These are phyloP conservation scores for Nothoprocta perdicaria DNA, from an alignment of 2,113 vertebrate species.

Conservation along the genomic window DNA sequence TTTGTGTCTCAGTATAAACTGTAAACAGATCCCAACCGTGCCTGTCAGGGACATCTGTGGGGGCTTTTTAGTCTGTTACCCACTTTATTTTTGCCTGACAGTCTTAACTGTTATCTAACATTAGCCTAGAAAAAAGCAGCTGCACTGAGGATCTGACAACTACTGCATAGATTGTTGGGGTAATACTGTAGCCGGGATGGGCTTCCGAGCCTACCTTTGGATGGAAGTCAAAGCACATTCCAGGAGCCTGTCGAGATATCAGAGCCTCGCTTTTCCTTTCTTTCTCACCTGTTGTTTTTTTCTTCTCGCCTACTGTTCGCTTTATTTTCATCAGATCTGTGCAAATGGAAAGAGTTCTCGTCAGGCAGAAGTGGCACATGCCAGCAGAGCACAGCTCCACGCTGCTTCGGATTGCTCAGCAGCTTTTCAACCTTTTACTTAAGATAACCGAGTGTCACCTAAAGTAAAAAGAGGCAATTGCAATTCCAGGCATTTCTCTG, in stretches of 20 bases:
- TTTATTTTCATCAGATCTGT: slow-evolving; percentile 88
- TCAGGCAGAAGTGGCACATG: not conserved
- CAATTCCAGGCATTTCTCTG: not conserved
- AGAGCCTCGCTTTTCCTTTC: slow-evolving; percentile 72
- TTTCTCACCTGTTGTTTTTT: slow-evolving; percentile 55
- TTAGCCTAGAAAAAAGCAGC: not conserved
- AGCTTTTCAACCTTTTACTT: not conserved
- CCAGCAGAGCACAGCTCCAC: not conserved
- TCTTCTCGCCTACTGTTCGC: slow-evolving; percentile 48
- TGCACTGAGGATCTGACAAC: not conserved
- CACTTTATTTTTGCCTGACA: not conserved
- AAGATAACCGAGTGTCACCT: not conserved
- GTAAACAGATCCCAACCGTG: not conserved
- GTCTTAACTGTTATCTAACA: not conserved
- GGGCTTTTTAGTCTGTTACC: not conserved
- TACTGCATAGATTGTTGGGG: not conserved
- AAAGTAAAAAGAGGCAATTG: not conserved
- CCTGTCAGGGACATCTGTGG: not conserved
- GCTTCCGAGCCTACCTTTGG: slow-evolving; percentile 76
- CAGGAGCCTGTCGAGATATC: slow-evolving; percentile 80
- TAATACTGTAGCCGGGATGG: not conserved
- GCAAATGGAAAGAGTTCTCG: not conserved
- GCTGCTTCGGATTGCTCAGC: not conserved
- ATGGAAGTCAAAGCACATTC: slow-evolving; percentile 91
- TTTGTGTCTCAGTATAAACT: not conserved